phyloP scores from a whole-genome alignment of 2,888 invertebrate species.

The Eucriotettix oculatus region DNA sequence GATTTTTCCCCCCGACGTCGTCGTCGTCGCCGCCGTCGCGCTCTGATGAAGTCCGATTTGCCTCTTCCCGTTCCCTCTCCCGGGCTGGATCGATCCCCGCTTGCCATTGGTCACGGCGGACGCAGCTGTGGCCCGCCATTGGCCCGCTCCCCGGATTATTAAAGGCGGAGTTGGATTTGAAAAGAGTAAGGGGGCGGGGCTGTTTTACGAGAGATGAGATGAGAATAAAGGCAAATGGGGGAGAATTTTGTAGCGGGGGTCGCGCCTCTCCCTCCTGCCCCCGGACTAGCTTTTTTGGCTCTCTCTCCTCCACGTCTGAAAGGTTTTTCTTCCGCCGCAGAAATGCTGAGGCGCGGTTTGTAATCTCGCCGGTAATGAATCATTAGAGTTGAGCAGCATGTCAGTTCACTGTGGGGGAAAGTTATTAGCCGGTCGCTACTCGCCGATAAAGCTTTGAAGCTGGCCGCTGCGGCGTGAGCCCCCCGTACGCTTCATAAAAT shows the following conservation, averaged over 20 bases:
- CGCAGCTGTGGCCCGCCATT: constrained; percentile 17
- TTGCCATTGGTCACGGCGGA: constrained; percentile 12
- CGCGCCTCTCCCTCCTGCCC: neutral
- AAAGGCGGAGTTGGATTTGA: constrained; percentile 1
- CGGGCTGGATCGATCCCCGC: neutral
- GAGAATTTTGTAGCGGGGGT: neutral
- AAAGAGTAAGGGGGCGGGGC: constrained; percentile 3
- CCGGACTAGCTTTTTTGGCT: neutral
- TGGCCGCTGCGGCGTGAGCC: neutral
- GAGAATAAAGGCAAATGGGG: neutral
- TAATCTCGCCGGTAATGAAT: neutral
- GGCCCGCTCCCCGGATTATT: neutral
- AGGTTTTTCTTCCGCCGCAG: too few relatives aligned
- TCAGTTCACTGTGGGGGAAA: neutral
- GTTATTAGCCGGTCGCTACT: neutral
- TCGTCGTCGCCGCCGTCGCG: too few relatives aligned
- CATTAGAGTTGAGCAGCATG: neutral
- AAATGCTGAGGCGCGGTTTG: neutral
- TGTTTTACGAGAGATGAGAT: neutral
- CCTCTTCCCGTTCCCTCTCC: too few relatives aligned
- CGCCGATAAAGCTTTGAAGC: neutral
- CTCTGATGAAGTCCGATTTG: too few relatives aligned
- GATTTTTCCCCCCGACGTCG: neutral
- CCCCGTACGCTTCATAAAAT: neutral
- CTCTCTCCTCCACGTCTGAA: neutral